Evolutionary conservation across 1,140 invertebrate species (phyloP).

Genomic region (Rhyacophila brunnea): DNA sequence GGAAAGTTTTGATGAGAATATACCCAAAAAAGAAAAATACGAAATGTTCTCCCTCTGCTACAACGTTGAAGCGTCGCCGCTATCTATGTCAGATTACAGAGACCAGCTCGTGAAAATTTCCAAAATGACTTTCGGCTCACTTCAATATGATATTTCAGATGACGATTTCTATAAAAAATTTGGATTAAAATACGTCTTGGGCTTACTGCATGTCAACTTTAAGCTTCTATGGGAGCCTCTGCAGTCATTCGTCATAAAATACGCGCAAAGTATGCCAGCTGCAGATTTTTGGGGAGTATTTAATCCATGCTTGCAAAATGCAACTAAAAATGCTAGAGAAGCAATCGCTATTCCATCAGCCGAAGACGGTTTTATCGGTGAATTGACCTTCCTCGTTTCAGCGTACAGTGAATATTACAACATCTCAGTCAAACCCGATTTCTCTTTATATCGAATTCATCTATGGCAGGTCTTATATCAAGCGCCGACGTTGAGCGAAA

Average conservation of each 20-base stretch:
- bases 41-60: slow-evolving; percentile 67
- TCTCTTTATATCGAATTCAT: slow-evolving; percentile 72
- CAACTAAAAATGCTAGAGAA: slow-evolving; percentile 42
- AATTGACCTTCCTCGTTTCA: slow-evolving; percentile 39
- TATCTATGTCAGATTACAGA: slow-evolving; percentile 73
- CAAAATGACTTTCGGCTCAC: slow-evolving; percentile 64
- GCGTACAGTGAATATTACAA: slow-evolving; percentile 45
- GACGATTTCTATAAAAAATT: slow-evolving; percentile 58
- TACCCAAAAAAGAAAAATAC: slow-evolving; percentile 46
- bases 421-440: slow-evolving; percentile 63
- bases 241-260: slow-evolving; percentile 68
- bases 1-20: slow-evolving; percentile 15
- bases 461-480: slow-evolving; percentile 76
- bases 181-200: slow-evolving; percentile 75
- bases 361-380: slow-evolving; percentile 41
- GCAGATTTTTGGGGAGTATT: slow-evolving; percentile 79
- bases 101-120: slow-evolving; percentile 72
- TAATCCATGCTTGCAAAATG: slow-evolving; percentile 58
- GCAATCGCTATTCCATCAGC: slow-evolving; percentile 43
- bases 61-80: slow-evolving; percentile 64
- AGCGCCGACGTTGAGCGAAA: slow-evolving; percentile 73
- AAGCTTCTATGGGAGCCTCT: slow-evolving; percentile 86
- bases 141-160: slow-evolving; percentile 56
- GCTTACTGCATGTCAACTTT: slow-evolving; percentile 83
- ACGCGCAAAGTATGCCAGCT: slow-evolving; percentile 64